phyloP scores from a whole-genome alignment of 2,888 invertebrate genomes.

The Agrotis ipsilon region DNA sequence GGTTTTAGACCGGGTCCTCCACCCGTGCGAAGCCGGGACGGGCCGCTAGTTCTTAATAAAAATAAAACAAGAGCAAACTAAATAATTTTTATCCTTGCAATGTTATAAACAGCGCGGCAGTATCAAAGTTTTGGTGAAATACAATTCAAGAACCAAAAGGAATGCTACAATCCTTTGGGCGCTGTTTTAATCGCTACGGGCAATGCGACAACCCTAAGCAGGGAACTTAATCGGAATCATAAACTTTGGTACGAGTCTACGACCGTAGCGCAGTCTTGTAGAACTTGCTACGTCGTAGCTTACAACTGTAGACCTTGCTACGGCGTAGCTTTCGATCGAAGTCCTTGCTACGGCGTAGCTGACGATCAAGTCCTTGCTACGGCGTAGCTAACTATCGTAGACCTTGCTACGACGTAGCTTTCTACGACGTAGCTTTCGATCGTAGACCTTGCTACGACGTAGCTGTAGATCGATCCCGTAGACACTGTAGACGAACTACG shows the following conservation, averaged over 20 bases:
- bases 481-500: not conserved
- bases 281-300: not conserved
- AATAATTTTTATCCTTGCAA: not conserved
- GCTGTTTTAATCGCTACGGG: not conserved
- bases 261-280: not conserved
- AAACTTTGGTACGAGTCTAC: not conserved
- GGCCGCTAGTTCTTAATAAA: not conserved
- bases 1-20: no score
- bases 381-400: not conserved
- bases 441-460: conserved; percentile 23
- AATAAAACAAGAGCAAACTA: not conserved
- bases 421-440: conserved; percentile 5
- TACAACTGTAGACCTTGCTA: not conserved
- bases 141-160: no score
- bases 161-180: not conserved
- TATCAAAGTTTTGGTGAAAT: not conserved
- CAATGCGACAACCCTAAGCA: not conserved
- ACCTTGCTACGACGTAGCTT: not conserved
- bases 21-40: no score
- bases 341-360: conserved; percentile 22
- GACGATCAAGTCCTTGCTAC: conserved; percentile 5
- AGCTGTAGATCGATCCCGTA: not conserved
- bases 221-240: not conserved
- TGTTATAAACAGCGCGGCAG: not conserved
- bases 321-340: not conserved